Percentiles rank a stretch among this genome's conserved stretches.
phyloP scores from a whole-genome alignment of 2,888 invertebrate species.

The Scaptomyza caliginosa region DNA sequence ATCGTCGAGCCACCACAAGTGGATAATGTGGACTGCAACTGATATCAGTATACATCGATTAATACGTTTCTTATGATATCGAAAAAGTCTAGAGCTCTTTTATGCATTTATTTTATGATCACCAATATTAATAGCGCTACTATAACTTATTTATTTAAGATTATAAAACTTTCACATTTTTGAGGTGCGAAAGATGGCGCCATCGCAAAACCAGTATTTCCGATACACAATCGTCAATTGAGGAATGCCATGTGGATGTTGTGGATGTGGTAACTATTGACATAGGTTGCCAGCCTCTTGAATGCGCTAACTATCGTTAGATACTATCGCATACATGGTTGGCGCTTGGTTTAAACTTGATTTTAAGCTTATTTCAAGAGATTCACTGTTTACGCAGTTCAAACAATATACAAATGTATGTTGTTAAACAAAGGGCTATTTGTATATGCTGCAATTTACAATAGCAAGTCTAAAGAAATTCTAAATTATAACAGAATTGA shows the following conservation, averaged over 20 bases:
- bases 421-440: not conserved
- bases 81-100: not conserved
- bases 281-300: conserved; percentile 6
- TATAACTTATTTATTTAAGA: not conserved
- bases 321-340: not conserved
- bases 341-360: not conserved
- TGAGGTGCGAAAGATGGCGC: not conserved
- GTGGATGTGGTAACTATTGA: not conserved
- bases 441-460: not conserved
- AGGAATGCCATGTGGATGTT: not conserved
- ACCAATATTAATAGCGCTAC: too few species aligned
- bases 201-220: not conserved
- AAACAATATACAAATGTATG: too few species aligned
- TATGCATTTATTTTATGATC: not conserved
- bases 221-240: not conserved
- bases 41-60: not conserved
- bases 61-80: not conserved
- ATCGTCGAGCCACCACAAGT: conserved; percentile 18
- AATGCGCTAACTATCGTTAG: not conserved
- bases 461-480: not conserved
- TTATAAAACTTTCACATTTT: not conserved
- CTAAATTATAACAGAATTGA: conserved; percentile 15
- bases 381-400: too few species aligned
- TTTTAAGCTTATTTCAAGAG: not conserved
- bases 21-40: not conserved